phyloP scores from a whole-genome alignment of 2,888 invertebrate species.

The Patella depressa region DNA sequence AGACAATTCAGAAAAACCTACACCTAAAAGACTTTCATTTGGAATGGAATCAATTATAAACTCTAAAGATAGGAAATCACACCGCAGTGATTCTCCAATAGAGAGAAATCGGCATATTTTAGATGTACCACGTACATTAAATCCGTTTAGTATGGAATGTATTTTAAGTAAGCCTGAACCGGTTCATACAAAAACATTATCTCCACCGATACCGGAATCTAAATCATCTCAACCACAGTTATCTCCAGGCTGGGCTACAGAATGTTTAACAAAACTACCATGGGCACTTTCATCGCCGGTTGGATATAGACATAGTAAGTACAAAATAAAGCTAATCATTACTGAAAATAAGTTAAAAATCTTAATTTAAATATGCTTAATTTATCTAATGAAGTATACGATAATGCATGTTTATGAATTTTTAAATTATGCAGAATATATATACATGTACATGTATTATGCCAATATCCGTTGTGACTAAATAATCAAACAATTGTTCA shows the following conservation, averaged over 20 bases:
- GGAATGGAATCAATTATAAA: conserved; percentile 25
- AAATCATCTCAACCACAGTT: neutral
- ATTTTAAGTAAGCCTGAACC: conserved; percentile 16
- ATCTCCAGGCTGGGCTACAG: conserved; percentile 15
- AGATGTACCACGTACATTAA: conserved; percentile 6
- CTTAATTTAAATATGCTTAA: neutral
- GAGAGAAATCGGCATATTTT: conserved; percentile 1
- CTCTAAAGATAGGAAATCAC: conserved; percentile 2
- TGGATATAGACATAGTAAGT: conserved; percentile 14
- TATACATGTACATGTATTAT: too few relatives aligned
- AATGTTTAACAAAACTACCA: conserved; percentile 19
- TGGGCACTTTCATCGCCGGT: conserved; percentile 19
- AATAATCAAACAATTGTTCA: too few relatives aligned
- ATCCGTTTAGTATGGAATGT: conserved; percentile 26
- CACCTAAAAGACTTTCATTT: conserved; percentile 13
- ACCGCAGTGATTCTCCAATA: neutral
- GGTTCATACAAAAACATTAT: conserved; percentile 15
- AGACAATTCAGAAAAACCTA: neutral
- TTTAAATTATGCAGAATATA: conserved; percentile 4
- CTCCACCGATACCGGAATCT: conserved; percentile 14
- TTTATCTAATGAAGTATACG: neutral
- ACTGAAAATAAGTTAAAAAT: neutral
- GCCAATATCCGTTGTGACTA: too few relatives aligned
- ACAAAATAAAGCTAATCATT: neutral
- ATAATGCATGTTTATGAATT: neutral